Evolutionary conservation across 2,797 vertebrate species (phyloP).

Genomic region (Propithecus perrieri): DNA sequence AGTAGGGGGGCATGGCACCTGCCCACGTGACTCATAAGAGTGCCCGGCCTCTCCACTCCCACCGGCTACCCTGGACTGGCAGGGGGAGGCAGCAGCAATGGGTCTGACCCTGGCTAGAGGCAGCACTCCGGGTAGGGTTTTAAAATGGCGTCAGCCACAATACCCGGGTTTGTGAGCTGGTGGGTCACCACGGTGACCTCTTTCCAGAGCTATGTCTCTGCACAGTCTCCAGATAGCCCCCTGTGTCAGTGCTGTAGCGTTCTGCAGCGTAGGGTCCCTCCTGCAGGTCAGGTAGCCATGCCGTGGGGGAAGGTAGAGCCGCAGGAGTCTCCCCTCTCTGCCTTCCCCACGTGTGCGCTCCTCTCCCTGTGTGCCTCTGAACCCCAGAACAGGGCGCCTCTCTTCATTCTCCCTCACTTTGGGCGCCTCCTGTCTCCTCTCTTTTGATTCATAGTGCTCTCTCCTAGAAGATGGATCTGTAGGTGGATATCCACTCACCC

Average conservation of each 20-base stretch:
- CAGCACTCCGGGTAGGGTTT: neutral
- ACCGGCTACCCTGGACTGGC: neutral
- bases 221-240: neutral
- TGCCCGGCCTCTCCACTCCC: neutral
- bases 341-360: neutral
- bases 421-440: neutral
- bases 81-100: neutral
- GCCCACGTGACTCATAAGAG: too few relatives aligned
- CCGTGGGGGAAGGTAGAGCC: neutral
- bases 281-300: neutral
- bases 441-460: neutral
- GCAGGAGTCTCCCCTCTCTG: neutral
- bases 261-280: neutral
- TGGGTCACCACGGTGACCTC: neutral
- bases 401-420: neutral
- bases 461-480: neutral
- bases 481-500: neutral
- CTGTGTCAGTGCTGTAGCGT: neutral
- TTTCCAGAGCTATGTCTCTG: neutral
- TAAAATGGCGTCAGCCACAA: neutral
- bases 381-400: neutral
- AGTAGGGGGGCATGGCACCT: neutral
- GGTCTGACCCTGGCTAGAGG: neutral
- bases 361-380: neutral
- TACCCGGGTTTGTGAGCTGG: neutral